Percentiles rank a stretch among this genome's conserved stretches.
These are phyloP conservation scores for Potamilus streckersoni DNA, from an alignment of 1,140 invertebrate species.

Conservation along the genomic window DNA sequence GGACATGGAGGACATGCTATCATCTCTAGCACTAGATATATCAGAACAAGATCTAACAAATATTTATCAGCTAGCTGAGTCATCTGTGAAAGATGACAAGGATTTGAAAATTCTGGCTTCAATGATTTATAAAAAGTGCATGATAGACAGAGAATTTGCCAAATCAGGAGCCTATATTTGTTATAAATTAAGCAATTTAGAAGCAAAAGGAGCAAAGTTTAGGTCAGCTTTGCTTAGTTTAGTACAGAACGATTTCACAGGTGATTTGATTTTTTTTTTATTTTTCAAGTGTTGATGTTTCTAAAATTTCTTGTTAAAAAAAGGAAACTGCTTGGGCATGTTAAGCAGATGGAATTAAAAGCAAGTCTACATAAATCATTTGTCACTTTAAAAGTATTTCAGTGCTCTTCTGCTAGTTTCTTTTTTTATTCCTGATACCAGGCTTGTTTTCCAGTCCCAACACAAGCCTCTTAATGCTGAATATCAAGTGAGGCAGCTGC, in stretches of 20 bases:
- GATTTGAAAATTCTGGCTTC: conserved; percentile 23
- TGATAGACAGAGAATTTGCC: conserved; percentile 36
- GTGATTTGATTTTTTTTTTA: conserved; percentile 19
- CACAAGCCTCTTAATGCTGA: too few relatives aligned
- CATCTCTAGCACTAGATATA: conserved; percentile 13
- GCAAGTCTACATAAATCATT: too few relatives aligned
- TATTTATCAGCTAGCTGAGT: conserved; percentile 22
- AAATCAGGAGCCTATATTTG: conserved; percentile 41
- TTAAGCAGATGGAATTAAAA: too few relatives aligned
- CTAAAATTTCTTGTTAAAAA: too few relatives aligned
- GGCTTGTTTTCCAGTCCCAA: too few relatives aligned
- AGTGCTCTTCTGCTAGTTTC: too few relatives aligned
- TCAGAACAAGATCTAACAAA: conserved; percentile 31
- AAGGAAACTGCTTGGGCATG: too few relatives aligned
- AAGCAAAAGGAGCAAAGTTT: conserved; percentile 39
- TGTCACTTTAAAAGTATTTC: too few relatives aligned
- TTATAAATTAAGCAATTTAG: conserved; percentile 37
- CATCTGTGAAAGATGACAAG: conserved; percentile 6
- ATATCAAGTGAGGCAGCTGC: too few relatives aligned
- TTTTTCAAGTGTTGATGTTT: too few relatives aligned
- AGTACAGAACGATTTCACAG: conserved; percentile 48
- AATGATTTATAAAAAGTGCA: conserved; percentile 33
- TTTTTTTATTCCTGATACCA: too few relatives aligned
- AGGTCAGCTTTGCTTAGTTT: conserved; percentile 38
- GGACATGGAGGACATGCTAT: conserved; percentile 12